These are phyloP conservation scores for Danaus melanippus DNA, from an alignment of 1,140 invertebrate genomes.

Conservation along the genomic window DNA sequence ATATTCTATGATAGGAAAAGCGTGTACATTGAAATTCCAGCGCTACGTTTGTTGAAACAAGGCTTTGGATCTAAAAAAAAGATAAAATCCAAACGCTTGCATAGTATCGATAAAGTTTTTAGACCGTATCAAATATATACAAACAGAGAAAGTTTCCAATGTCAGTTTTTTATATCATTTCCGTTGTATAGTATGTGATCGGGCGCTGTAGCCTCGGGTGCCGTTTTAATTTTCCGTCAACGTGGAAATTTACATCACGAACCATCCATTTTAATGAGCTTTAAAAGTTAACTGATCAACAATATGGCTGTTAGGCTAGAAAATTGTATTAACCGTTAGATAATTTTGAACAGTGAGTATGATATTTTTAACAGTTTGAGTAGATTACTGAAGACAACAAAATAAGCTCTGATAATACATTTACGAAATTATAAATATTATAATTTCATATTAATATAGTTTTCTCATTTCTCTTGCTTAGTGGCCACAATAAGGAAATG, in stretches of 20 bases:
- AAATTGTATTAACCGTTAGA: constrained; percentile 31
- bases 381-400: too few relatives aligned
- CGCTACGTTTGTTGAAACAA: constrained; percentile 15
- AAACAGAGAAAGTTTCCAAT: constrained; percentile 29
- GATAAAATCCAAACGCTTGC: constrained; percentile 22
- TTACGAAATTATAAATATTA: too few relatives aligned
- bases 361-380: too few relatives aligned
- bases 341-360: constrained; percentile 12
- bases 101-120: constrained; percentile 50
- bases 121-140: constrained; percentile 43
- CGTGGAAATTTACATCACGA: constrained; percentile 62
- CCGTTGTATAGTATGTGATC: constrained; percentile 31
- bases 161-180: constrained; percentile 37
- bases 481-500: too few relatives aligned
- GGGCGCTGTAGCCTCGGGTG: constrained; percentile 51
- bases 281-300: constrained; percentile 67
- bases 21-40: constrained; percentile 28
- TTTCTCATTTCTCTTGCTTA: too few relatives aligned
- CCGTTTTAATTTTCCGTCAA: constrained; percentile 69
- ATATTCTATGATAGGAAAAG: constrained; percentile 34
- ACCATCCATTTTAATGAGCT: constrained; percentile 71
- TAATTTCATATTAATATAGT: too few relatives aligned
- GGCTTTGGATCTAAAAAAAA: constrained; percentile 21
- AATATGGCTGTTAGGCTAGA: constrained; percentile 23
- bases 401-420: too few relatives aligned